Evolutionary conservation across 2,113 vertebrate species (phyloP).

Genomic region (Paratilapia polleni): DNA sequence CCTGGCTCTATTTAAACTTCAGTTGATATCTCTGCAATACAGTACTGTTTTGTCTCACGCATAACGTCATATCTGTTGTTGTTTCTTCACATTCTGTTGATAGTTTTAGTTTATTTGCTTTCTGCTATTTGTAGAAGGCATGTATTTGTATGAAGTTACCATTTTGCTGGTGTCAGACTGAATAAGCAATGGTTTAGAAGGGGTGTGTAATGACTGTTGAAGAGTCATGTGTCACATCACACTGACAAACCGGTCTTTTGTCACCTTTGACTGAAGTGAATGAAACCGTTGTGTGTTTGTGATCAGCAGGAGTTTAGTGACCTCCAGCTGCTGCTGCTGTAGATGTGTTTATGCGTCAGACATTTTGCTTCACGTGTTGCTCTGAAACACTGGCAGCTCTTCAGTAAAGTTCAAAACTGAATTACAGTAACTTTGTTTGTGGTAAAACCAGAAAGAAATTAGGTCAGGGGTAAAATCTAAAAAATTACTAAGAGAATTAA

Average conservation of each 20-base stretch:
- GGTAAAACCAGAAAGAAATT: not conserved
- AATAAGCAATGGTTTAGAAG: not conserved
- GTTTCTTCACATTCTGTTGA: too few relatives aligned
- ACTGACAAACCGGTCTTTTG: not conserved
- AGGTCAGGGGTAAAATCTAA: not conserved
- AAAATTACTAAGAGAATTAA: not conserved
- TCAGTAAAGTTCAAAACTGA: not conserved
- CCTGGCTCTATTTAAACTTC: too few relatives aligned
- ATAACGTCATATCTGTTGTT: too few relatives aligned
- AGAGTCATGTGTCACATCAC: not conserved
- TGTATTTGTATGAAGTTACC: not conserved
- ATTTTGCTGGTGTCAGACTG: not conserved
- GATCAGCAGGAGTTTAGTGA: not conserved
- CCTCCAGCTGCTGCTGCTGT: not conserved
- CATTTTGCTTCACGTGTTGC: not conserved
- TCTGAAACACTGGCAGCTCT: not conserved
- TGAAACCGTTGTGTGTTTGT: not conserved
- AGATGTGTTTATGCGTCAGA: not conserved
- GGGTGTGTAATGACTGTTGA: not conserved
- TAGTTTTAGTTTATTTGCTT: too few relatives aligned
- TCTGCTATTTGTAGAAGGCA: too few relatives aligned
- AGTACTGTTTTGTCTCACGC: too few relatives aligned
- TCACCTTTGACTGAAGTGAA: not conserved
- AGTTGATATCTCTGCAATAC: too few relatives aligned
- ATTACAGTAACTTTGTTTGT: not conserved